phyloP scores from a whole-genome alignment of 2,888 invertebrate species.

The Lepidonotus clava region DNA sequence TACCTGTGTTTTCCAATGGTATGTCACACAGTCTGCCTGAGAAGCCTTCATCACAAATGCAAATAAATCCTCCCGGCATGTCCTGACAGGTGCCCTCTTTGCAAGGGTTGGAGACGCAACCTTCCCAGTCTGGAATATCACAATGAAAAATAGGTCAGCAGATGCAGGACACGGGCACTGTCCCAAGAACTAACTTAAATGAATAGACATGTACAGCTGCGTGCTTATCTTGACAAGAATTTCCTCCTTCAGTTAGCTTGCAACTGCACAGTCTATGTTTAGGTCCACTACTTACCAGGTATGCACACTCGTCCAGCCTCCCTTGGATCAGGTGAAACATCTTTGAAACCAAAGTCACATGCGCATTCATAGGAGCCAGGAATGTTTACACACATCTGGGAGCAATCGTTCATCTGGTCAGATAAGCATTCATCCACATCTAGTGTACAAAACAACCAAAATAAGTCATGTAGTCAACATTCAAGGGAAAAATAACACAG shows the following conservation, averaged over 20 bases:
- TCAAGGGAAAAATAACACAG: background rate
- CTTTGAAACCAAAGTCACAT: background rate
- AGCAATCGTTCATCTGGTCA: background rate
- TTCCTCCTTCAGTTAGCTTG: background rate
- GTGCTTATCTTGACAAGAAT: background rate
- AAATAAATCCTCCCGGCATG: background rate
- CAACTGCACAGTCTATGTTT: too few species aligned
- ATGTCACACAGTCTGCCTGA: background rate
- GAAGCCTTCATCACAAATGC: constrained; percentile 19
- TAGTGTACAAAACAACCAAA: background rate
- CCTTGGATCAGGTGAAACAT: background rate
- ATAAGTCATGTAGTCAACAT: background rate
- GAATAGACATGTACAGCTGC: background rate
- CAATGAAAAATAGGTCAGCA: too few species aligned
- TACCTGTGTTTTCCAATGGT: background rate
- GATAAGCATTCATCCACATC: constrained; percentile 5
- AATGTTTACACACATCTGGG: background rate
- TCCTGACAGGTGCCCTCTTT: background rate
- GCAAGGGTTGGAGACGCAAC: background rate
- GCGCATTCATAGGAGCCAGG: background rate
- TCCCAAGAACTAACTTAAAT: background rate
- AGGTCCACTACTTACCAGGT: background rate
- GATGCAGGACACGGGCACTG: too few species aligned
- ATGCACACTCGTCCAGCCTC: background rate
- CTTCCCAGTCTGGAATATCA: background rate